Conservation (phyloP, 2,888 invertebrate species). For the Ormyrus thymus region DNA sequence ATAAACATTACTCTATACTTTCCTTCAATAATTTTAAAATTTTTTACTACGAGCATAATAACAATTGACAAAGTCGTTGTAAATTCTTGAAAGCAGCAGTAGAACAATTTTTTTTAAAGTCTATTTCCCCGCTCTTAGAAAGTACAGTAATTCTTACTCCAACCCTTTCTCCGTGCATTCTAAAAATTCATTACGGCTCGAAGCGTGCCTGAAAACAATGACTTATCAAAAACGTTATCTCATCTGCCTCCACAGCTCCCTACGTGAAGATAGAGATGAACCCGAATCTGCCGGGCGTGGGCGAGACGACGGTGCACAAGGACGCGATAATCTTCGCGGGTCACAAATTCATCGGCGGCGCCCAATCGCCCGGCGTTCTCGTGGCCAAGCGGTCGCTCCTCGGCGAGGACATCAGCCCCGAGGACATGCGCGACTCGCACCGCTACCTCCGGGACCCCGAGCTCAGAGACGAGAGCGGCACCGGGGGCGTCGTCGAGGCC, state of each 20-base stretch:
- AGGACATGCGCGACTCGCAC: slow-evolving; percentile 72
- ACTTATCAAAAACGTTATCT: neutral
- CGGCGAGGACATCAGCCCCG: slow-evolving; percentile 71
- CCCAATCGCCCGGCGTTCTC: slow-evolving; percentile 86
- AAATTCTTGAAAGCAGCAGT: no score
- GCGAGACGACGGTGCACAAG: slow-evolving; percentile 85
- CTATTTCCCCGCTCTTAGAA: no score
- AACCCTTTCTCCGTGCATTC: no score
- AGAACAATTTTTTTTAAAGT: no score
- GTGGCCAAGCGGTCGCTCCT: slow-evolving; percentile 78
- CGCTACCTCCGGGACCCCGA: slow-evolving; percentile 77
- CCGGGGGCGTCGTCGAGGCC: slow-evolving; percentile 86
- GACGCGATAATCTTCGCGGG: slow-evolving; percentile 93
- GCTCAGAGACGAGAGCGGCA: slow-evolving; percentile 84
- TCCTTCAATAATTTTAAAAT: no score
- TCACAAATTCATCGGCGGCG: slow-evolving; percentile 93
- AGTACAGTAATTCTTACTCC: no score
- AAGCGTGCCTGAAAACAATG: no score
- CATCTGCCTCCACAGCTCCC: slow-evolving; percentile 77
- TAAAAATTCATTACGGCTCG: no score
- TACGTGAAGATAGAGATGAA: slow-evolving; percentile 90
- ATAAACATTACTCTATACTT: no score
- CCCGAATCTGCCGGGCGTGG: slow-evolving; percentile 83
- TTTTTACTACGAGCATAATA: no score
- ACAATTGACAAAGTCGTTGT: no score